Conservation (phyloP, 2,888 invertebrate species). For the Rosalia funebris region DNA sequence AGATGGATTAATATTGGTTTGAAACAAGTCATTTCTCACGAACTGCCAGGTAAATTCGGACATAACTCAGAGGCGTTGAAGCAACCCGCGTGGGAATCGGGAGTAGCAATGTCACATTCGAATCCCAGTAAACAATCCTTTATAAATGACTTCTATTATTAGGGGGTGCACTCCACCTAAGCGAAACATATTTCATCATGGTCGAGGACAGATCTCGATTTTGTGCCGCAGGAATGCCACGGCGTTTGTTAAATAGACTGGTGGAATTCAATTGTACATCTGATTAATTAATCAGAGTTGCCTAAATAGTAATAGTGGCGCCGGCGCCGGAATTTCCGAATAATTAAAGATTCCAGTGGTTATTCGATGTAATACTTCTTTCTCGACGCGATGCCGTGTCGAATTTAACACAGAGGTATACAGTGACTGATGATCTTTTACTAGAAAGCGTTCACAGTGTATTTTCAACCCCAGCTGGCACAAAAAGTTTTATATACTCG, state of each 20-base stretch:
- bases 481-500: no score
- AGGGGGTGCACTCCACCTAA: conserved; percentile 19
- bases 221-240: conserved; percentile 56
- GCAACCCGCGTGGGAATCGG: conserved; percentile 18
- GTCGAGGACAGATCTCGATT: conserved; percentile 31
- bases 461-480: no score
- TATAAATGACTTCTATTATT: conserved; percentile 30
- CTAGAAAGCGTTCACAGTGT: no score
- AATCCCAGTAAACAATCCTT: conserved; percentile 29
- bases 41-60: conserved; percentile 30
- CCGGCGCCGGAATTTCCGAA: conserved; percentile 9
- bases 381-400: neutral
- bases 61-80: conserved; percentile 27
- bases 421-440: neutral
- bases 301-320: conserved; percentile 5
- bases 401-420: conserved; percentile 4
- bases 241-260: conserved; percentile 60
- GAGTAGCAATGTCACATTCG: conserved; percentile 24
- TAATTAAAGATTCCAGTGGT: conserved; percentile 24
- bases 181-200: conserved; percentile 26
- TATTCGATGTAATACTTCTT: conserved; percentile 14
- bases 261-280: conserved; percentile 60
- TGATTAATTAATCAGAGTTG: conserved; percentile 60
- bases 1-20: conserved; percentile 30
- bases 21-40: conserved; percentile 28